Evolutionary conservation across 2,797 vertebrate genomes (phyloP), one percentile per base, ranked within the genome.

Genomic region (Hoplostethus atlanticus): DNA sequence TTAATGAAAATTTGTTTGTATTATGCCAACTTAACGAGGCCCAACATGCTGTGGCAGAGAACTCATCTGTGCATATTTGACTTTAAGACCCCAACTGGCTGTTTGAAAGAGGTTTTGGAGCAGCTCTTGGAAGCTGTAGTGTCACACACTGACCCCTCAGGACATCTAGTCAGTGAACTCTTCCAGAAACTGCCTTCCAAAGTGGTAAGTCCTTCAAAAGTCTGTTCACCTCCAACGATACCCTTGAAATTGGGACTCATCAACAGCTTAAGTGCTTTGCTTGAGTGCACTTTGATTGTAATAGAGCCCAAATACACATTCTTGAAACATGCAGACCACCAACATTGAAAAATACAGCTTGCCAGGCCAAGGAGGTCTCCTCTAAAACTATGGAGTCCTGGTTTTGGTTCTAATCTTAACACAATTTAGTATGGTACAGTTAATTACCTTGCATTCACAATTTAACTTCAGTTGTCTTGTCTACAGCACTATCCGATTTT

Each of bases 131-230:
- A 99, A 90, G 95, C 97, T 77, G 77, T 99, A 75, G 97, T 96
- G 80, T 95, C 96, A 68, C 96, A 96, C 81, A 89, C 95, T 79
- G 97, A 99, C 90, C 94, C 97, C 73, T 95, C 97, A 86, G 98
- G 98, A 74, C 96, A 84, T 72, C 89, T 96, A 51, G 93, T 98
- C 89, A 99, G 98, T 82, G 98, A 99, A 84, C 95, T 99, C 78
- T 99, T 99, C 90, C 98, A 99, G 95, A 99, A 99, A 86, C 93
- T 99, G 84, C 98, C 98, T 84, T 99, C 98, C 85, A 99, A 98
- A 97, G 94, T 98, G 97, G 98, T 99, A 84, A 91, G 96, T 65
- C 10, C 0, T 40, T 6, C 0, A 69, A 36, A 8, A 25, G 5
- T 36, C 7, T 28, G 25, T 54, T 7, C 1, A 48, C 25, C 46